Evolutionary conservation across 2,797 vertebrate genomes (phyloP).

Genomic region (Chelon auratus): DNA sequence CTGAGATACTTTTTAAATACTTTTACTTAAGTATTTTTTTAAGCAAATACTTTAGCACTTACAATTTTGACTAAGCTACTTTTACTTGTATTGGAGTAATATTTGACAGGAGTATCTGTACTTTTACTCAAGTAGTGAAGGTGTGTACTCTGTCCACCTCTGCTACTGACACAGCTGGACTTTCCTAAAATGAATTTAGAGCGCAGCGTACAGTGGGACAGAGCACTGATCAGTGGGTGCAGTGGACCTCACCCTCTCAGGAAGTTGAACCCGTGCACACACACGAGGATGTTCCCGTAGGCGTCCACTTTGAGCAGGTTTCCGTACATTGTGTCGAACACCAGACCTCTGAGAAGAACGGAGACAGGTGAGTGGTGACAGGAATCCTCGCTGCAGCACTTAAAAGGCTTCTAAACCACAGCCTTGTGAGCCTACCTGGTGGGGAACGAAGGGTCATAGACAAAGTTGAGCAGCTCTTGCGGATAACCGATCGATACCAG

Average conservation of each 20-base stretch:
- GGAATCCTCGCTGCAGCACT: background rate
- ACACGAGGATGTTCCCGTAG: constrained; percentile 96
- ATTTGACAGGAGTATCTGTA: too few relatives aligned
- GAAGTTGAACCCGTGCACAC: constrained; percentile 97
- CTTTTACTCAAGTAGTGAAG: too few relatives aligned
- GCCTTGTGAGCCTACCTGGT: constrained; percentile 90
- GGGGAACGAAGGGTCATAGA: constrained; percentile 96
- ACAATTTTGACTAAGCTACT: too few relatives aligned
- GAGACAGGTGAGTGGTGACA: constrained; percentile 3
- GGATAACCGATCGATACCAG: constrained; percentile 97
- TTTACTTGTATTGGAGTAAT: too few relatives aligned
- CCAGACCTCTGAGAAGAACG: constrained; percentile 88
- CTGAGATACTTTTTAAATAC: too few relatives aligned
- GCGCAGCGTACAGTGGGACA: too few relatives aligned
- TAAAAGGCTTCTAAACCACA: too few relatives aligned
- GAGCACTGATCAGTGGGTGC: background rate
- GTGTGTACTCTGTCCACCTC: too few relatives aligned
- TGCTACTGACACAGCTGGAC: too few relatives aligned
- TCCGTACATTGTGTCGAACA: constrained; percentile 94
- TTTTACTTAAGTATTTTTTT: too few relatives aligned
- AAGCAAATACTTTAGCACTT: too few relatives aligned
- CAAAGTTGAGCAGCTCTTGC: constrained; percentile 95
- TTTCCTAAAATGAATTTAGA: too few relatives aligned
- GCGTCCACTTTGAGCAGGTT: constrained; percentile 96
- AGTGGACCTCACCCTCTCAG: constrained; percentile 90